These are phyloP conservation scores for Myotis daubentonii DNA, from an alignment of 2,797 vertebrate species.

Conservation along the genomic window DNA sequence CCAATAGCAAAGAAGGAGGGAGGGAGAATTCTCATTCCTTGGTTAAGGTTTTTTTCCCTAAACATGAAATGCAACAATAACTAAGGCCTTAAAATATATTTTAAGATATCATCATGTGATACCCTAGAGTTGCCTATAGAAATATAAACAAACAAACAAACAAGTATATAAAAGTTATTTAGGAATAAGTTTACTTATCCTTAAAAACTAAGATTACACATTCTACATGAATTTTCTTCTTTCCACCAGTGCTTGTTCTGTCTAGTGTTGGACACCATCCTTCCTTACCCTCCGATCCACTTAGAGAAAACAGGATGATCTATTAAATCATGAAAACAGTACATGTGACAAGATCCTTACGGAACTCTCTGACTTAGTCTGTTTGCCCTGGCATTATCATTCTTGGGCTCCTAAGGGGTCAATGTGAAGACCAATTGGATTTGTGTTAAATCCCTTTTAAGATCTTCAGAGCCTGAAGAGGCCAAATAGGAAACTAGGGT, in stretches of 20 bases:
- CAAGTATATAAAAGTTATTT: neutral
- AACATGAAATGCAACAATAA: neutral
- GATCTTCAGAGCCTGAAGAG: neutral
- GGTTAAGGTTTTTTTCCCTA: neutral
- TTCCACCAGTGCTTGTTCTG: constrained; percentile 49
- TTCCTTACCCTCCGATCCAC: constrained; percentile 45
- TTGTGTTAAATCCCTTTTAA: neutral
- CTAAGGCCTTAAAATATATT: constrained; percentile 60
- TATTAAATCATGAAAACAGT: neutral
- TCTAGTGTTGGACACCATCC: constrained; percentile 51
- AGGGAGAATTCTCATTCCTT: neutral
- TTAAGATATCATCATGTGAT: constrained; percentile 71
- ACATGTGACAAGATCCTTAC: neutral
- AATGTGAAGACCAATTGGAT: neutral
- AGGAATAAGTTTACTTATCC: constrained; percentile 58
- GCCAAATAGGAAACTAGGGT: neutral
- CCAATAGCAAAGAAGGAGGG: constrained; percentile 53
- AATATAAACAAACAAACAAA: constrained; percentile 59
- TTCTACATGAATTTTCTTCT: constrained; percentile 42
- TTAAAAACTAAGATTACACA: constrained; percentile 62
- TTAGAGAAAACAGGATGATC: constrained; percentile 56
- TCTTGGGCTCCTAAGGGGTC: neutral
- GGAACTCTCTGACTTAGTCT: neutral
- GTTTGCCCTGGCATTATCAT: neutral
- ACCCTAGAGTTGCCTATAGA: constrained; percentile 73